Evolutionary conservation across 2,113 vertebrate species (phyloP), one percentile per base, ranked within the genome.

Genomic region (Plectropomus leopardus): DNA sequence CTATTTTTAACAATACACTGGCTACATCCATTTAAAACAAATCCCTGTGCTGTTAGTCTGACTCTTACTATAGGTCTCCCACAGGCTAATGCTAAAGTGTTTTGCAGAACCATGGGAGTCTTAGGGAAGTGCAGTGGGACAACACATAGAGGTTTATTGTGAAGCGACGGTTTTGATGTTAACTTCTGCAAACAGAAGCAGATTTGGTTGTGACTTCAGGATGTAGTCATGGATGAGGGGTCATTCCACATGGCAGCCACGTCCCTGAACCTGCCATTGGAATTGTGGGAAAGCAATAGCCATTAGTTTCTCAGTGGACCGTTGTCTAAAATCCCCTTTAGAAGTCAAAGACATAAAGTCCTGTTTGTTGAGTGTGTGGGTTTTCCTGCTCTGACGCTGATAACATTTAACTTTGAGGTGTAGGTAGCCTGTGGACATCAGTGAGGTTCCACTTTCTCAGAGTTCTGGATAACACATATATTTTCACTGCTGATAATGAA

Each of bases 231-330:
- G 85, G 94, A 89, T 51, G 94, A 94, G 21, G 94, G 93, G 88
- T 94, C 95, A 89, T 87, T 95, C 94, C 94, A 95, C 95, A 95
- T 94, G 87, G 93, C 93, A 60, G 95, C 94, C 92, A 94, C 92
- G 82, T 95, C 94, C 92, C 94, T 94, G 93, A 94, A 94, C 93
- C 94, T 94, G 93, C 88, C 90, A 81, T 81, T 85, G 86, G 89
- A 92, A 91, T 87, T 89, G 82, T 90, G 86, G 92, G 89, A 94
- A 92, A 94, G 92, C 86, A 92, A 89, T 74, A 93, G 58, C 76
- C 88, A 84, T 94, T 94, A 93, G 92, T 89, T 84, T 73, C 50
- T 81, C 72, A 84, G 70, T 4, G 7, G 40, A 47, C 42, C 50
- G 57, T 74, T 76, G n/a, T 72, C 78, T 82, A 26, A 85, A 87